phyloP scores from a whole-genome alignment of 2,888 invertebrate species.

The Gari tellinella region DNA sequence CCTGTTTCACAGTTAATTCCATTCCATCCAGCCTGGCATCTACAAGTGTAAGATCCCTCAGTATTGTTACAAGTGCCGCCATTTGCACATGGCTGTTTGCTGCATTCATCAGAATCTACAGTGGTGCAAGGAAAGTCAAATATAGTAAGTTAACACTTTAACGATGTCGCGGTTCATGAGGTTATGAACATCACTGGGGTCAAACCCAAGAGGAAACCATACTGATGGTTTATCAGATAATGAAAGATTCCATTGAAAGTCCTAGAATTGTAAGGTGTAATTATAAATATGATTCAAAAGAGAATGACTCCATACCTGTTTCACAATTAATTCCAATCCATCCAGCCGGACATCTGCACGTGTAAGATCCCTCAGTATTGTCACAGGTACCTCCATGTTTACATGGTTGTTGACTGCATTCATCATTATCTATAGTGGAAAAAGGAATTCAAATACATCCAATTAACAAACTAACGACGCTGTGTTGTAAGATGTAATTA shows the following conservation, averaged over 20 bases:
- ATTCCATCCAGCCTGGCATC: slow-evolving; percentile 47
- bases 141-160: too few species aligned
- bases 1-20: slow-evolving; percentile 54
- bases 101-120: slow-evolving; percentile 55
- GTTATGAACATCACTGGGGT: too few species aligned
- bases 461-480: too few species aligned
- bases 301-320: slow-evolving; percentile 46
- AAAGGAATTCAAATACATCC: too few species aligned
- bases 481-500: too few species aligned
- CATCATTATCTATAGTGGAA: slow-evolving; percentile 34
- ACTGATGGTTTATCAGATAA: too few species aligned
- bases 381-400: slow-evolving; percentile 52
- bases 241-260: too few species aligned
- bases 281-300: too few species aligned
- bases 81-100: slow-evolving; percentile 38
- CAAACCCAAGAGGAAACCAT: too few species aligned
- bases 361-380: slow-evolving; percentile 56
- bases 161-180: too few species aligned
- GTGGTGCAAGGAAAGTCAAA: too few species aligned
- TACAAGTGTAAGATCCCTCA: slow-evolving; percentile 48
- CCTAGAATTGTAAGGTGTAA: too few species aligned
- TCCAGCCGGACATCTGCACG: slow-evolving; percentile 51
- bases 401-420: slow-evolving; percentile 53
- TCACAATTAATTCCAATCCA: slow-evolving; percentile 55
- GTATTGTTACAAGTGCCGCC: slow-evolving; percentile 56